Evolutionary conservation across 1,140 invertebrate species (phyloP), one percentile per base, ranked within the genome.

Genomic region (Atta cephalotes): DNA sequence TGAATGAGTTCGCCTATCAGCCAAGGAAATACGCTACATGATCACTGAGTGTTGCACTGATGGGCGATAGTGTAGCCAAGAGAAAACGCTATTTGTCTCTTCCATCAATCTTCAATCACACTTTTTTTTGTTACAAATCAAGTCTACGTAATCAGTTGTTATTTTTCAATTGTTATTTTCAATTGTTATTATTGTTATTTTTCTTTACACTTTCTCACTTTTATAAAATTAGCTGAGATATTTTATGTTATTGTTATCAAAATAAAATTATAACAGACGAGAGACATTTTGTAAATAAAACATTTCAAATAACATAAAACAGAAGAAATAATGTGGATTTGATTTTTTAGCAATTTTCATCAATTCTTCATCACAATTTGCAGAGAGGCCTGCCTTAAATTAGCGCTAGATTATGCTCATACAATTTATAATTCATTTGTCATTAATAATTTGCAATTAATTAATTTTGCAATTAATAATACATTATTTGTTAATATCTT

Each of bases 201-300:
- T 28, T 28, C 28, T 28, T 28, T 28, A 28, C 2, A 28, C 28
- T 28, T 28, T 28, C 28, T 28, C 28, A 28, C 3, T 31, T 31
- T 31, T 31, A 31, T 31, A 31, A 31, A 31, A 31, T 31, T 31
- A 31, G 31, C 31, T 31, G 31, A 31, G 31, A 68, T 31, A 31
- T 58, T 7, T 58, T 58, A 58, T 2, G 2, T 65, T 18, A 62
- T 65, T 68, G 35, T 21, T 18, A 6, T 21, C 0, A 31, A 58
- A 35, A 58, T 74, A 74, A 74, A 72, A 74, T 72, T 31, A 56
- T 9, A 28, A 62, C 2, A 72, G n/a, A 45, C 2, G 9, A 28
- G 18, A 49, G 1, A 80, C 56, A 80, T 80, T 80, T 80, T 56
- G 10, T 12, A 68, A 5, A 14, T 9, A 80, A 79, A 45, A 45